Evolutionary conservation across 2,797 vertebrate genomes (phyloP), one percentile per base, ranked within the genome.

Genomic region (Babyrousa celebensis): DNA sequence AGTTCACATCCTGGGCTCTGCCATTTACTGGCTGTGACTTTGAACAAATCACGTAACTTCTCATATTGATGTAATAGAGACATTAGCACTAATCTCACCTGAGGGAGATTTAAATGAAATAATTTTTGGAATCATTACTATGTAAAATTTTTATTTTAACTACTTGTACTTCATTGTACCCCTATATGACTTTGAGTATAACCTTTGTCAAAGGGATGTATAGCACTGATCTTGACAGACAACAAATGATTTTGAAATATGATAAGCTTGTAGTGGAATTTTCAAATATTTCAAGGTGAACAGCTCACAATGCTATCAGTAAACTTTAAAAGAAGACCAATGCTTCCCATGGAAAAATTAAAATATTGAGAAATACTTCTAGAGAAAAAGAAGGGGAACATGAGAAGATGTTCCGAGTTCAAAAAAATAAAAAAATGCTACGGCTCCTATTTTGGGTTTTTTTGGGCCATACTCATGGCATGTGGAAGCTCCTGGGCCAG

Each of bases 181-280:
- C 20, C 54, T 82, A 9, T 20, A 21, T 54, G 52, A 11, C 16
- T 85, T 89, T 3, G 62, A 72, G 25, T 68, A 80, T 85, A 91
- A 82, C 14, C 3, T 83, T 74, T 83, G 4, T 43, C 23, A 58
- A 20, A 89, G 27, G 93, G 18, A 16, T 56, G 71, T 11, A 16
- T 4, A 58, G 9, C 15, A 10, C 20, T 91, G 48, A 77, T 23
- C 3, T 16, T 85, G 40, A 85, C 23, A 63, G 18, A 48, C 1
- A 27, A n/a, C 71, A 91, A 82, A 79, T 85, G 12, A 80, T 91
- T 58, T 62, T 89, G 65, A 94, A 88, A 85, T 48, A 56, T 40
- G n/a, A 16, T 75, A n/a, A 62, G 17, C 62, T 62, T 32, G 29
- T 48, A 27, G 8, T 56, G 12, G 21, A 20, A 77, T 85, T 80